Percentiles rank a stretch among this genome's conserved stretches.
phyloP scores from a whole-genome alignment of 2,797 vertebrate genomes.

The Syndactyla subalaris region DNA sequence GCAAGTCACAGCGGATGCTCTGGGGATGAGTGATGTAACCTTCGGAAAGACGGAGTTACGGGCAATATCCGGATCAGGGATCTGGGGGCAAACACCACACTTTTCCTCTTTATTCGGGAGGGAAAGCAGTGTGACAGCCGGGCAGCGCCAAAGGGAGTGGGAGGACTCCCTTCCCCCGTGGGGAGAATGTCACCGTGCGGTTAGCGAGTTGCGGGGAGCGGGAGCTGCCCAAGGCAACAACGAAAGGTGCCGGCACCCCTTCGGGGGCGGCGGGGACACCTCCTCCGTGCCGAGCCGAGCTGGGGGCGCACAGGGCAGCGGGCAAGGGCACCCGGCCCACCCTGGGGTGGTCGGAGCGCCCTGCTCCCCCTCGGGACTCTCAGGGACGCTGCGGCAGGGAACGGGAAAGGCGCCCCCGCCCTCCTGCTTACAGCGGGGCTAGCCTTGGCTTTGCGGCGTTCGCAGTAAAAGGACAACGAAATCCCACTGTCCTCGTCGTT shows the following conservation, averaged over 20 bases:
- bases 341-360: not conserved
- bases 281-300: too few species aligned
- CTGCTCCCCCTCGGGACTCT: not conserved
- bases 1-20: not conserved
- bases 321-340: too few species aligned
- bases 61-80: not conserved
- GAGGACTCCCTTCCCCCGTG: accelerated
- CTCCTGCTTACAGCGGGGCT: not conserved
- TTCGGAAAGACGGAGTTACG: not conserved
- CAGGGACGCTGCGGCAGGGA: not conserved
- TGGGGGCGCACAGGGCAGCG: not conserved
- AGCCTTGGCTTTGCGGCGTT: not conserved
- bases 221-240: not conserved
- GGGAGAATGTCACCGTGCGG: not conserved
- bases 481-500: not conserved
- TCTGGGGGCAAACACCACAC: not conserved
- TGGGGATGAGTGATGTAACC: not conserved
- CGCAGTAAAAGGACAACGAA: not conserved
- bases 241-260: not conserved
- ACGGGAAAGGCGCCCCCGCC: not conserved
- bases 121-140: not conserved
- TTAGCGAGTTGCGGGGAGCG: not conserved
- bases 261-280: too few species aligned
- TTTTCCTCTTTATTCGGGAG: not conserved
- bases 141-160: not conserved